Evolutionary conservation across 2,888 invertebrate genomes (phyloP), one percentile per base, ranked within the genome.

Genomic region (Cotesia congregata): DNA sequence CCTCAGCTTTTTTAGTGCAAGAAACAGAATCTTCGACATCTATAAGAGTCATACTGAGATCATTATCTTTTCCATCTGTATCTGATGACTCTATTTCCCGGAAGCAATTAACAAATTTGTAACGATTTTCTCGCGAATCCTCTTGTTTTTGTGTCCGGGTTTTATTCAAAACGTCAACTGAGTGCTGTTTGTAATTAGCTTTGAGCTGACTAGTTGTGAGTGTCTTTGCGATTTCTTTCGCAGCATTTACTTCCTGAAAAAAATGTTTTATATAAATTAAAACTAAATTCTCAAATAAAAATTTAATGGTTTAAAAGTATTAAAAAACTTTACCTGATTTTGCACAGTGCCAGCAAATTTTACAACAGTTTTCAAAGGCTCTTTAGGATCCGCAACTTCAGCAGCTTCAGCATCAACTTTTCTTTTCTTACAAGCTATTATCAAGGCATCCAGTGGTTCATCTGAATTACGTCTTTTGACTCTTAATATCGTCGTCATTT

Each of bases 261-360:
- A 30, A 30, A 30, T 3, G 30, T 39, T 7, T 40, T 12, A 20
- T 39, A 30, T 30, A 40, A 30, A 67, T 61, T 20, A 73, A 9
- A 50, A 68, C 5, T 67, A 38, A 59, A 64, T 62, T 39, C 74
- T 30, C 38, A 38, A 20, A 61, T 9, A n/a, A 38, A 74, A 50
- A 15, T 7, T 70, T 50, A 1, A 68, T 71, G 67, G 30, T 40
- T 38, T 84, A 50, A 50, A 50, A 50, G 7, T 50, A 12, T 50
- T 12, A 50, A 50, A 50, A 6, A 50, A 50, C 2, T 12, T 12
- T 90, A 94, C 95, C 91, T 93, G 92, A 85, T 91, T 92, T 76
- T 92, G 90, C n/a, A 94, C 91, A 30, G 95, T 95, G 77, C 93
- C 94, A 65, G 94, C 93, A 83, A 95, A 94, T 84, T 94, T 94